These are phyloP conservation scores for Macrobrachium rosenbergii DNA, from an alignment of 1,140 invertebrate species.

Conservation along the genomic window DNA sequence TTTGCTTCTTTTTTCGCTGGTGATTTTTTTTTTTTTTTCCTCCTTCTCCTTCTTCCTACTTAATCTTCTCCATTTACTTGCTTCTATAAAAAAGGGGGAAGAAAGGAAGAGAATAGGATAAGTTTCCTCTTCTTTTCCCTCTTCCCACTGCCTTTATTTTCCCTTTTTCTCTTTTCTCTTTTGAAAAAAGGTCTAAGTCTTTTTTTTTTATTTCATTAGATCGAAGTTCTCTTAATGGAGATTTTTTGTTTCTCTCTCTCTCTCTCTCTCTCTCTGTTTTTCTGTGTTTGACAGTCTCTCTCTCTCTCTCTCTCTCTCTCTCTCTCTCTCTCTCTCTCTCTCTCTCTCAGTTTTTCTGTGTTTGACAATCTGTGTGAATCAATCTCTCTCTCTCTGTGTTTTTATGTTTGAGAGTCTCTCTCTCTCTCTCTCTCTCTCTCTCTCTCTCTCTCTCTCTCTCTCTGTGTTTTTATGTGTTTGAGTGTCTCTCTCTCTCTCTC, in stretches of 20 bases:
- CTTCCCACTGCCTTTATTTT: not conserved
- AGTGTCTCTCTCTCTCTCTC: constrained; percentile 25
- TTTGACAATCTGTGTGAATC: not conserved
- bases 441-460: not conserved
- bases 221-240: too few relatives aligned
- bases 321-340: not conserved
- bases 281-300: not conserved
- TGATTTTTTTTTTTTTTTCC: constrained; percentile 1
- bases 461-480: not conserved
- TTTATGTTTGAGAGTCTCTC: not conserved
- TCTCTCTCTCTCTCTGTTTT: not conserved
- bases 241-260: not conserved
- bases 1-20: too few relatives aligned
- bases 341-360: not conserved
- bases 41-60: constrained; percentile 7
- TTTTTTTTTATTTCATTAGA: too few relatives aligned
- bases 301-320: not conserved
- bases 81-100: too few relatives aligned
- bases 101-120: too few relatives aligned
- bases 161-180: too few relatives aligned
- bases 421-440: not conserved
- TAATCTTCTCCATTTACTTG: not conserved
- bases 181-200: too few relatives aligned
- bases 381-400: not conserved
- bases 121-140: constrained; percentile 18